phyloP scores from a whole-genome alignment of 2,113 vertebrate species.

The Coregonus clupeaformis region DNA sequence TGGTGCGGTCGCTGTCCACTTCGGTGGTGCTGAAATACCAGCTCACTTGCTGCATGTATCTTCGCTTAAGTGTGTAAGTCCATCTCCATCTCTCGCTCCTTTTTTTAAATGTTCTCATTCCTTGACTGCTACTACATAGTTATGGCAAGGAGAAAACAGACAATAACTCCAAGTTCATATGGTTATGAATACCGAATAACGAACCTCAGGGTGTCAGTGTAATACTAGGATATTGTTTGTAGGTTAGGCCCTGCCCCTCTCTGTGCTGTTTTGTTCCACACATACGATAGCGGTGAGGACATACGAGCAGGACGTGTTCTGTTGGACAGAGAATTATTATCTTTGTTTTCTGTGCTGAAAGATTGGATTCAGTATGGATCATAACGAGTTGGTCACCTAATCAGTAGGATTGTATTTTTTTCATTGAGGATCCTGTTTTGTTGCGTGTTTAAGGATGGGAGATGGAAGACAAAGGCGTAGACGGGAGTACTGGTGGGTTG shows the following conservation, averaged over 20 bases:
- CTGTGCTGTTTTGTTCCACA: not conserved
- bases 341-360: not conserved
- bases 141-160: too few species aligned
- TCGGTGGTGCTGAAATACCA: not conserved
- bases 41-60: not conserved
- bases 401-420: not conserved
- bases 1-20: not conserved
- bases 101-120: too few species aligned
- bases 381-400: not conserved
- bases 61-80: too few species aligned
- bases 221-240: not conserved
- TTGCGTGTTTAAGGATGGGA: not conserved
- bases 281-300: not conserved
- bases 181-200: not conserved
- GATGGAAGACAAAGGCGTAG: not conserved
- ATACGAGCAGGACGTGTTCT: not conserved
- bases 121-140: too few species aligned
- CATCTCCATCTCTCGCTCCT: too few species aligned
- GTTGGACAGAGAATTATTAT: not conserved
- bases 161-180: too few species aligned
- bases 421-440: not conserved
- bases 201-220: conserved; percentile 39
- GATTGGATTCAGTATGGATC: not conserved
- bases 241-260: not conserved
- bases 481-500: not conserved